Percentiles rank a stretch among this genome's conserved stretches.
Evolutionary conservation across 2,888 invertebrate genomes (phyloP).

Genomic region (Drosophila picticornis): DNA sequence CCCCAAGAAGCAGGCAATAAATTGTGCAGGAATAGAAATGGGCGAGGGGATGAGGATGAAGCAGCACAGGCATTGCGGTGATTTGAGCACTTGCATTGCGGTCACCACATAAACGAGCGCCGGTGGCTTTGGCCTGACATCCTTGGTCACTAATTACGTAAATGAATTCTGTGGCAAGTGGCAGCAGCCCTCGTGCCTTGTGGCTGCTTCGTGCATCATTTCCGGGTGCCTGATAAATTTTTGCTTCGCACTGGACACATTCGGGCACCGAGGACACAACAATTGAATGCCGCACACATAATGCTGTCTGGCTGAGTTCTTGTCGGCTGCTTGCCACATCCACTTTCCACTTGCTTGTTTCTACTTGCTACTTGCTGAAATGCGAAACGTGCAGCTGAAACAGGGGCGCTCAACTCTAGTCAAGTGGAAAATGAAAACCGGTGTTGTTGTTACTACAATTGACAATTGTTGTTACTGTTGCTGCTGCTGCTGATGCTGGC

Average conservation of each 20-base stretch:
- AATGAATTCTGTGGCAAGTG: conserved; percentile 68
- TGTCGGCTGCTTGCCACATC: conserved; percentile 32
- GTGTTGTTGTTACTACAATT: conserved; percentile 54
- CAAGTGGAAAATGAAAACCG: conserved; percentile 76
- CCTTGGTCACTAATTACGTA: conserved; percentile 76
- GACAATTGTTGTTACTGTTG: conserved; percentile 31
- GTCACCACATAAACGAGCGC: conserved; percentile 49
- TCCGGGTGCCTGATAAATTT: conserved; percentile 67
- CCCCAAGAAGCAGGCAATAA: conserved; percentile 50
- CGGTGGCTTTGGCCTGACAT: conserved; percentile 32
- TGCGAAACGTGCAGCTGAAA: conserved; percentile 68
- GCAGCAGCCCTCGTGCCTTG: conserved; percentile 21
- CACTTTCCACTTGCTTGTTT: conserved; percentile 12
- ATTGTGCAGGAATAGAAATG: conserved; percentile 20
- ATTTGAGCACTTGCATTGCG: conserved; percentile 67
- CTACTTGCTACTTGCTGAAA: conserved; percentile 66
- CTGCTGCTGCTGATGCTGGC: conserved; percentile 16
- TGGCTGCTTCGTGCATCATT: conserved; percentile 41
- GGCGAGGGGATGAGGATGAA: neutral
- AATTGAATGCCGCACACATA: conserved; percentile 54
- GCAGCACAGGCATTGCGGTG: conserved; percentile 54
- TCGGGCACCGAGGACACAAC: conserved; percentile 50
- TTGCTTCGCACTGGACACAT: conserved; percentile 37
- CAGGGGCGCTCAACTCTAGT: conserved; percentile 65
- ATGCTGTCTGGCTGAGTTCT: conserved; percentile 63